Base-by-base conservation (phyloP, 2,113 vertebrate genomes). In the Capreolus pygargus region DNA sequence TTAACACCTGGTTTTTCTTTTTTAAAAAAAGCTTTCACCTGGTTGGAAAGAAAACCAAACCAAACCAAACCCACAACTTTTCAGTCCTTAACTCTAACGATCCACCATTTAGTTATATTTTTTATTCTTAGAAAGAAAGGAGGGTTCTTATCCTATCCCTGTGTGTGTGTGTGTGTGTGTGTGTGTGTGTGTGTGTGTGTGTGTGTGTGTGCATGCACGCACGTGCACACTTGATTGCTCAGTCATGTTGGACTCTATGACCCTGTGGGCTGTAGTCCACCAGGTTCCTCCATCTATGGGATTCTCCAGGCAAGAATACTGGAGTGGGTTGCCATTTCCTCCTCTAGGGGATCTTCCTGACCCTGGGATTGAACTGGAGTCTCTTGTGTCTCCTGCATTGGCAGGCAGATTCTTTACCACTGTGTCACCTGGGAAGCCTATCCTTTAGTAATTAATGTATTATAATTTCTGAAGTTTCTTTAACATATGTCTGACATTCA, bases 111-210 rank as follows among this genome's bases (percentile, higher is more conserved):
- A 43, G 47, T 86, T 70, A 45, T 61, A 43, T 43, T 84, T 84
- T 95, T 97, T 79, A 78, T 93, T 98, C 86, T 94, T 9, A 36
- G 17, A 58, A 94, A 79, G 83, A 84, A 67, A 81, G 45, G 36
- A 89, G 8, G 39, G 33, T 27, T 86, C 39, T 78, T 50, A 28
- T 45, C 28, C 61, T 27, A 43, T 27, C 70, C 70, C 39, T 13
- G 21, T 67, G 33, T n/a, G 64, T 7, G 36, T 14, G 36, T 36
- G 33, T n/a, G 61, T 14, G n/a, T n/a, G n/a, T n/a, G n/a, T n/a
- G n/a, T n/a, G n/a, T n/a, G n/a, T 13, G 21, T 67, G 33, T n/a
- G 64, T 7, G 36, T 14, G 36, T 36, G 33, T n/a, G 39, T 76
- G 70, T 74, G 36, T 27, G 36, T 13, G 36, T 67, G 30, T 17